Evolutionary conservation across 1,140 invertebrate species (phyloP).

Genomic region (Drusus annulatus): DNA sequence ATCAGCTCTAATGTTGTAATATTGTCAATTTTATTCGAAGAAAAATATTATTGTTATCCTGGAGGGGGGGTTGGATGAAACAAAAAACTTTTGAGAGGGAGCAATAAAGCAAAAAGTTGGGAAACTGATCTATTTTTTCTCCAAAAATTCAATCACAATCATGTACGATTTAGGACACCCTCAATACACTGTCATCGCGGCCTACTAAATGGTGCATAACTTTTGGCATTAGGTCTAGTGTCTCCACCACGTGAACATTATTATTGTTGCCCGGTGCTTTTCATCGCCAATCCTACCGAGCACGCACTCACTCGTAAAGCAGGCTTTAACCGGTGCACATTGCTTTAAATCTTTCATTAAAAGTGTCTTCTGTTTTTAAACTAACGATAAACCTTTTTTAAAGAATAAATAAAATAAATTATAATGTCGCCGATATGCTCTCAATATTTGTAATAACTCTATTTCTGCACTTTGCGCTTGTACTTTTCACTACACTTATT

Average conservation of each 20-base stretch:
- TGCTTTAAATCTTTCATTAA: neutral
- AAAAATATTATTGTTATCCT: no score
- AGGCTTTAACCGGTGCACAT: conserved; percentile 1
- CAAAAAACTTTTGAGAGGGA: no score
- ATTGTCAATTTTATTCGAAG: no score
- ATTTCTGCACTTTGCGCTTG: conserved; percentile 66
- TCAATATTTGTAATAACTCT: conserved; percentile 63
- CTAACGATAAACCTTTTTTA: neutral
- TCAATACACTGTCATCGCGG: neutral
- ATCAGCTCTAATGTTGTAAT: no score
- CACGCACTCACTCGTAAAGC: neutral
- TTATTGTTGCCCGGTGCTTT: neutral
- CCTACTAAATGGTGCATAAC: conserved; percentile 16
- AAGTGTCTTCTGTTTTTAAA: no score
- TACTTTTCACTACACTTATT: conserved; percentile 64
- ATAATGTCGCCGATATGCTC: conserved; percentile 48
- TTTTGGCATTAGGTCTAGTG: conserved; percentile 35
- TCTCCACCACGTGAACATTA: conserved; percentile 37
- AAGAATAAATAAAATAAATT: neutral
- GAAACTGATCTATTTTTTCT: no score
- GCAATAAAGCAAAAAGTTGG: no score
- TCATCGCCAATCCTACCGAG: neutral
- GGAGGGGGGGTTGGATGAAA: no score
- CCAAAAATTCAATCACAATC: no score
- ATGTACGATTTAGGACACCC: neutral